These are phyloP conservation scores for Poecilus cupreus DNA, from an alignment of 2,888 invertebrate genomes.

Conservation along the genomic window DNA sequence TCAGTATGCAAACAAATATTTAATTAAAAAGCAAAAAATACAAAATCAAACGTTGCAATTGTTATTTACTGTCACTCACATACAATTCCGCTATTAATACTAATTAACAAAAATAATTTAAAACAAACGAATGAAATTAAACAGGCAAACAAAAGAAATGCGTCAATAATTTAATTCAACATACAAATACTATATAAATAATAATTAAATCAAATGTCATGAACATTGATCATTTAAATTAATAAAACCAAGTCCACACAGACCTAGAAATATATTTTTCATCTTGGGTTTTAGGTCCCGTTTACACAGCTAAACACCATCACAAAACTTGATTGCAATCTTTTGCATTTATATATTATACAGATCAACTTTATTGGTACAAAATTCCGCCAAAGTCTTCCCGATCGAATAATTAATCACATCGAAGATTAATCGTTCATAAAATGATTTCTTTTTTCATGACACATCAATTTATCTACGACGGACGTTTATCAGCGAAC, in stretches of 20 bases:
- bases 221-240: neutral
- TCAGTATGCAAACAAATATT: constrained; percentile 23
- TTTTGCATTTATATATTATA: constrained; percentile 16
- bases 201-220: constrained; percentile 24
- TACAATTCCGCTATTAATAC: neutral
- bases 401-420: constrained; percentile 55
- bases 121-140: constrained; percentile 31
- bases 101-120: constrained; percentile 28
- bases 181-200: neutral
- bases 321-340: constrained; percentile 12
- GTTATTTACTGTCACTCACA: constrained; percentile 23
- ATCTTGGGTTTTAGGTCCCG: neutral
- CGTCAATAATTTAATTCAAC: constrained; percentile 6
- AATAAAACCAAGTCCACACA: neutral
- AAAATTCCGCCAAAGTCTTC: constrained; percentile 38
- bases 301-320: constrained; percentile 30
- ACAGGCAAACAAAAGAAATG: constrained; percentile 11
- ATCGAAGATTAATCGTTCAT: constrained; percentile 58
- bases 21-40: constrained; percentile 16
- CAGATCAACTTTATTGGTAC: constrained; percentile 8
- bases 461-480: constrained; percentile 55
- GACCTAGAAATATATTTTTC: neutral
- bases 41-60: constrained; percentile 27
- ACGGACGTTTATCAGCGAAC: constrained; percentile 40
- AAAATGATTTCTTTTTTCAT: constrained; percentile 58